Percentiles rank a stretch among this genome's conserved stretches.
Evolutionary conservation across 92 coral and sea anemone genomes (phyloP).

Genomic region (Parazoanthus darwini): DNA sequence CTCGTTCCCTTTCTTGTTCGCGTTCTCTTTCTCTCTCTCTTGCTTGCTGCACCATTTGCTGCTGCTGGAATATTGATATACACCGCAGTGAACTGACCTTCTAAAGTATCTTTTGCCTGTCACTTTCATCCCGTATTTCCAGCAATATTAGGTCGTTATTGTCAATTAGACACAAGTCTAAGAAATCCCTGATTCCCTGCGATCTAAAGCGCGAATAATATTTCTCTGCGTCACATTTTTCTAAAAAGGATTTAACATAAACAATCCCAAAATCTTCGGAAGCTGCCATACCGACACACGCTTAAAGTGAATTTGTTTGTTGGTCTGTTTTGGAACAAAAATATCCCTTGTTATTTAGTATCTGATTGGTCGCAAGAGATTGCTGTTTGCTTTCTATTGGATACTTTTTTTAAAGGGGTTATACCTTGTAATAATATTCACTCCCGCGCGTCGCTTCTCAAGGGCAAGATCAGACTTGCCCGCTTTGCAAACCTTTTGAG

Average conservation of each 20-base stretch:
- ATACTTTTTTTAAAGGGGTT: neutral
- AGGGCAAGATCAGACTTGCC: constrained; percentile 24
- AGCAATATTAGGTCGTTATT: neutral
- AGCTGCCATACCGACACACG: constrained; percentile 12
- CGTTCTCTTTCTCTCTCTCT: constrained; percentile 55
- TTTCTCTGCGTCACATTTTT: neutral
- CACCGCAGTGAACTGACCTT: constrained; percentile 5
- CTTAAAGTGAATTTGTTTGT: neutral
- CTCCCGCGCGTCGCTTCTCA: constrained; percentile 10
- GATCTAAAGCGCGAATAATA: constrained; percentile 16
- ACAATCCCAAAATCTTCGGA: constrained; percentile 3
- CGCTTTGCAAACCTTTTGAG: neutral
- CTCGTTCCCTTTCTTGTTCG: constrained; percentile 13
- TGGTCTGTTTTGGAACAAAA: constrained; percentile 1
- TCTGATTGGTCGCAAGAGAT: neutral
- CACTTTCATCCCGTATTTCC: neutral
- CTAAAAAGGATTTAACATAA: constrained; percentile 14
- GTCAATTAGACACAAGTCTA: neutral
- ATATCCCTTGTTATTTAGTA: neutral
- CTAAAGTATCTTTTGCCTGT: constrained; percentile 11
- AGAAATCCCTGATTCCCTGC: neutral
- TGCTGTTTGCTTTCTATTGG: neutral
- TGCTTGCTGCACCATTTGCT: constrained; percentile 69
- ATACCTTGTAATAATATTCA: neutral
- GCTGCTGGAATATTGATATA: constrained; percentile 40